Evolutionary conservation across 2,797 vertebrate species (phyloP), one percentile per base, ranked within the genome.

Genomic region (Lithobates sylvaticus): DNA sequence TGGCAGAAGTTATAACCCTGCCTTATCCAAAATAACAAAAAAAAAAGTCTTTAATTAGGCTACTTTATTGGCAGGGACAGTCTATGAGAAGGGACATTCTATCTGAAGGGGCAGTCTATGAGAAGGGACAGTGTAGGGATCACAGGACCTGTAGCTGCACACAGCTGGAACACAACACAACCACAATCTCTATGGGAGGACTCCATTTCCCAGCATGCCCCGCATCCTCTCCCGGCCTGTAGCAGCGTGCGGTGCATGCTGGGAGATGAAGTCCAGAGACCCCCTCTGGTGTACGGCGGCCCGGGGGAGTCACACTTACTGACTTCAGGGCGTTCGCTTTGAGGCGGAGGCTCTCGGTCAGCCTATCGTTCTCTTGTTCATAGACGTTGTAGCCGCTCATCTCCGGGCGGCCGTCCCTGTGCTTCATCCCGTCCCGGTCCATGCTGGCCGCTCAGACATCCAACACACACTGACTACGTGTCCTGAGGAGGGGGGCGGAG

Each of bases 291-390:
- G 50, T 82, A 81, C 84, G 78, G 78, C 13, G 65, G 71, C 61
- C 73, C 15, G 13, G n/a, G 29, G 15, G 77, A 32, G 27, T n/a
- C 26, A 84, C 0, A 93, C 97, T 91, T 91, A 99, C 98, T 88
- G 97, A 97, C 92, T 99, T 99, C 83, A 99, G 94, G 79, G 97
- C 97, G 8, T 50, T 95, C 82, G 99, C 97, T 97, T 99, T 99
- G 0, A 92, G 94, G 69, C 95, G 95, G 81, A 99, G 94, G 77
- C 95, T 97, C 88, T 99, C 98, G 5, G 97, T 97, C 65, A 99
- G 91, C 44, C 95, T 95, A 47, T 99, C 97, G 5, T 99, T 99
- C 87, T 99, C 98, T 85, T 99, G 98, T 82, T 99, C 98, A 0
- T 98, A 94, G 50, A 97, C 95, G 58, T 95, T 99, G 89, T 99